These are phyloP conservation scores for Telenomus remus DNA, from an alignment of 1,140 invertebrate species.

Conservation along the genomic window DNA sequence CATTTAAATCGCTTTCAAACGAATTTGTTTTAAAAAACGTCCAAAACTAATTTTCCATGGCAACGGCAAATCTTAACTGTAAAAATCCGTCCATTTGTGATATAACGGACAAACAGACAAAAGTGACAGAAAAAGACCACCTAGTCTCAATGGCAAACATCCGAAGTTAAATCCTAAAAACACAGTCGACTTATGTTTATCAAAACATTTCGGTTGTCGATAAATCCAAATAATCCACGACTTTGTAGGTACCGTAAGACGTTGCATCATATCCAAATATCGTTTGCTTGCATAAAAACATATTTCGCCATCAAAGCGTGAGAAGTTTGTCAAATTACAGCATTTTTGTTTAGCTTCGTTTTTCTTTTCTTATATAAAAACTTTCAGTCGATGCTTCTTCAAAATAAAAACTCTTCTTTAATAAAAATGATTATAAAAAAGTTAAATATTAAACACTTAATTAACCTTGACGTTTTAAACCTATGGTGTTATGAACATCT, in stretches of 20 bases:
- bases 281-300: conserved; percentile 24
- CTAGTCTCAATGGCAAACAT: conserved; percentile 21
- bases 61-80: conserved; percentile 51
- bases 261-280: conserved; percentile 50
- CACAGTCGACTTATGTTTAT: too few relatives aligned
- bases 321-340: conserved; percentile 34
- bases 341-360: conserved; percentile 10
- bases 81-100: too few relatives aligned
- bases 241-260: conserved; percentile 36
- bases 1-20: too few relatives aligned
- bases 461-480: too few relatives aligned
- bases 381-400: background rate
- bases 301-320: conserved; percentile 29
- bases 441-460: too few relatives aligned
- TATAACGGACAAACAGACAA: too few relatives aligned
- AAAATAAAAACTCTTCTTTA: too few relatives aligned
- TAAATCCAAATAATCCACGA: conserved; percentile 41
- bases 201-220: conserved; percentile 29
- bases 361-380: background rate
- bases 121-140: conserved; percentile 8
- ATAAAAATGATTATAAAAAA: too few relatives aligned
- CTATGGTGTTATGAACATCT: too few relatives aligned
- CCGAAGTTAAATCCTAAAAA: conserved; percentile 16
- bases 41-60: conserved; percentile 35
- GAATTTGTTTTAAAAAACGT: too few relatives aligned